A percentile compares a stretch with the other conserved stretches of the same genome.
Conservation (phyloP, 2,888 invertebrate species). For the Auanema freiburgensis region DNA sequence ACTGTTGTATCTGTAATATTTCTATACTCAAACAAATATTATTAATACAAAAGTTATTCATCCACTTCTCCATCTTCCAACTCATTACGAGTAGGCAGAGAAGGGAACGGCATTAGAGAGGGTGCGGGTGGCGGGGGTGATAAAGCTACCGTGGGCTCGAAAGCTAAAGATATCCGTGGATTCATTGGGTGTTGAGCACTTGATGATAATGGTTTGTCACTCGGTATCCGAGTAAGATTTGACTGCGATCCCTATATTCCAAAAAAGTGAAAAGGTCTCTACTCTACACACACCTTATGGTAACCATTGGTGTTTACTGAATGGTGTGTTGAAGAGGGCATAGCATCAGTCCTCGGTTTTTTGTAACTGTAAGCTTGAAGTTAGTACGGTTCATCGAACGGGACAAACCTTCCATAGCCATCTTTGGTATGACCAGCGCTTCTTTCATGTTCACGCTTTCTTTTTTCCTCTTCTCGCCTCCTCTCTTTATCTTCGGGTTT, state of each 20-base stretch:
- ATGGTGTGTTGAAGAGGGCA: constrained; percentile 13
- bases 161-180: constrained; percentile 3
- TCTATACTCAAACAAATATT: too few species aligned
- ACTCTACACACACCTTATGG: constrained; percentile 4
- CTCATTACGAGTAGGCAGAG: constrained; percentile 9
- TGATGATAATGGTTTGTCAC: neutral
- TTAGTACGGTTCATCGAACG: neutral
- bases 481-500: constrained; percentile 25
- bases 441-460: constrained; percentile 38
- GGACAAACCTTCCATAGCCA: neutral
- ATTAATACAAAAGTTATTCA: constrained; percentile 1
- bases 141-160: neutral
- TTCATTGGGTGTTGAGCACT: neutral
- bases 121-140: constrained; percentile 4
- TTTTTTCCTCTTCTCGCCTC: constrained; percentile 27
- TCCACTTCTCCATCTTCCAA: constrained; percentile 22
- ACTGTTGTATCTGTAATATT: too few species aligned
- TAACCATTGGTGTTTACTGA: constrained; percentile 8
- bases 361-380: constrained; percentile 9
- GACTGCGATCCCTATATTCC: constrained; percentile 8
- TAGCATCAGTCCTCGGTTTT: constrained; percentile 12
- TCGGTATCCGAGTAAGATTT: neutral
- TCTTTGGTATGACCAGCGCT: constrained; percentile 18
- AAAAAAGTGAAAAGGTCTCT: neutral
- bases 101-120: constrained; percentile 7